Evolutionary conservation across 2,797 vertebrate species (phyloP).

Genomic region (Mycteria americana): DNA sequence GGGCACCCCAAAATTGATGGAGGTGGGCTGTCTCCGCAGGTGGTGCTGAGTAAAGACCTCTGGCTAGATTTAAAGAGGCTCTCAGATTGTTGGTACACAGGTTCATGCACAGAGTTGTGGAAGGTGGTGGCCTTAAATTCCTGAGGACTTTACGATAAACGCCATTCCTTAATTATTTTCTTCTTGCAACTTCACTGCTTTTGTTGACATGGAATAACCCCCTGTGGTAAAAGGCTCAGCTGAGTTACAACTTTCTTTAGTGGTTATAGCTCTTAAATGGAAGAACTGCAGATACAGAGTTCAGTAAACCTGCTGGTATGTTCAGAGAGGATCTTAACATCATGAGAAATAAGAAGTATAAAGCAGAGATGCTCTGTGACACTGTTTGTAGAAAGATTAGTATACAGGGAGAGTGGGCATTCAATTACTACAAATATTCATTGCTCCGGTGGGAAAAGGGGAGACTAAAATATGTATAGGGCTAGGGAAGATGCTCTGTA

Average conservation of each 20-base stretch:
- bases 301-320: background rate
- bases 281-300: background rate
- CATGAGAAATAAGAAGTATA: accelerated
- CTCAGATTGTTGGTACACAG: background rate
- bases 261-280: background rate
- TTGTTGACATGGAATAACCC: background rate
- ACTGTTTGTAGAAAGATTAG: background rate
- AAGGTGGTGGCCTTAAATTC: background rate
- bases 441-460: background rate
- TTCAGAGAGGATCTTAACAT: background rate
- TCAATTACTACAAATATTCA: background rate
- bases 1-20: background rate
- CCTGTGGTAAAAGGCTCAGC: background rate
- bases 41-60: background rate
- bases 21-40: background rate
- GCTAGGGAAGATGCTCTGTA: background rate
- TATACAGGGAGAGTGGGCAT: background rate
- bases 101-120: background rate
- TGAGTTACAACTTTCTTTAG: background rate
- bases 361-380: background rate
- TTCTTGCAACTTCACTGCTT: background rate
- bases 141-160: background rate
- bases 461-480: background rate
- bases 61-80: background rate
- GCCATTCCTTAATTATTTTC: background rate